Conservation (phyloP, 2,797 vertebrate species). For the Oryzias sinensis region DNA sequence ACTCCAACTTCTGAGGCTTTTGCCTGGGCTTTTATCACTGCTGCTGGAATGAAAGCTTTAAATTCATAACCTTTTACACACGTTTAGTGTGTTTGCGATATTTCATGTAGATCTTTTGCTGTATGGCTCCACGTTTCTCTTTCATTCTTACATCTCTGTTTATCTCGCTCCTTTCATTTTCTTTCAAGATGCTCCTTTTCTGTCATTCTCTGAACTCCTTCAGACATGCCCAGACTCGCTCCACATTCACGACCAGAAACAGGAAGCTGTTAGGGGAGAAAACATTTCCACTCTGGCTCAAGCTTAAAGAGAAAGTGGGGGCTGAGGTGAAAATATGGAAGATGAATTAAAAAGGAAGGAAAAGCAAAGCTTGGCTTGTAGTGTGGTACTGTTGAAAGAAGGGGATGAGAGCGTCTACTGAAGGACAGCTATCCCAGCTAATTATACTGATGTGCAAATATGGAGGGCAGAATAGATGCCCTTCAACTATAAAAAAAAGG, state of each 20-base stretch:
- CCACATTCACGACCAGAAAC: constrained; percentile 35
- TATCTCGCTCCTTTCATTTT: constrained; percentile 15
- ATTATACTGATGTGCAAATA: constrained; percentile 61
- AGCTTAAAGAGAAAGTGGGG: constrained; percentile 2
- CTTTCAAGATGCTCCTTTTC: constrained; percentile 32
- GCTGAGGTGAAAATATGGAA: constrained; percentile 14
- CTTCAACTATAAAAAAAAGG: constrained; percentile 35
- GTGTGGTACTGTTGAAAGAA: constrained; percentile 26
- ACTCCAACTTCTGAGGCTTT: too few relatives aligned
- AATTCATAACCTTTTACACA: too few relatives aligned
- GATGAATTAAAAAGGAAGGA: constrained; percentile 7
- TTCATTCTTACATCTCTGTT: constrained; percentile 9
- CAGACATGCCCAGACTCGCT: constrained; percentile 64
- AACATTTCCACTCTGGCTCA: constrained; percentile 25
- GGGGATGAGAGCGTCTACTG: constrained; percentile 41
- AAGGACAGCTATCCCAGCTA: constrained; percentile 56
- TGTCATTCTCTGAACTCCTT: constrained; percentile 30
- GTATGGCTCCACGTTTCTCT: background rate
- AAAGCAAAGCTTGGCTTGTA: background rate
- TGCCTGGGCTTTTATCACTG: too few relatives aligned
- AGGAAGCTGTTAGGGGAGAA: constrained; percentile 40
- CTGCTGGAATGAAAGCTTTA: too few relatives aligned
- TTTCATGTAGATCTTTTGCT: background rate
- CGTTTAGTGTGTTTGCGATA: too few relatives aligned
- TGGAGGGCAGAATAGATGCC: constrained; percentile 45